A percentile compares a stretch with the other conserved stretches of the same genome.
Conservation (phyloP, 2,113 vertebrate genomes). For the Gnathonemus longibarbis region DNA sequence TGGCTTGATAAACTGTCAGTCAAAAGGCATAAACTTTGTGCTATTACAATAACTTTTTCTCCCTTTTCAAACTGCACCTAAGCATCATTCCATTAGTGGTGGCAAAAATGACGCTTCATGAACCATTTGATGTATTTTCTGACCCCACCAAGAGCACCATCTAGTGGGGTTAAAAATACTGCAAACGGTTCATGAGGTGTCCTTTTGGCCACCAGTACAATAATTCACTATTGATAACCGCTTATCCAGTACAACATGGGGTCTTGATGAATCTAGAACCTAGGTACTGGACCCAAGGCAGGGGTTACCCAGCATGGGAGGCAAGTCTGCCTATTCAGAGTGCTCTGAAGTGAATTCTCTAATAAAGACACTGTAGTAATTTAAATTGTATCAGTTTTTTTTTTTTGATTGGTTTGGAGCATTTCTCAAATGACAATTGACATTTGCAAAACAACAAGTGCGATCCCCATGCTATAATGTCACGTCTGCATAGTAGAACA, state of each 20-base stretch:
- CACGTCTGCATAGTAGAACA: not conserved
- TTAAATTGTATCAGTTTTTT: not conserved
- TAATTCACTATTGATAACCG: not conserved
- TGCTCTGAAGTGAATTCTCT: not conserved
- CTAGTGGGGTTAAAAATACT: not conserved
- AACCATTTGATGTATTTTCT: not conserved
- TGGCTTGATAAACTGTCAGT: not conserved
- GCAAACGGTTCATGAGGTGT: not conserved
- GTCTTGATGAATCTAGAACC: not conserved
- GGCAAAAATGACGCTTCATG: not conserved
- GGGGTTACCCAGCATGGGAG: not conserved
- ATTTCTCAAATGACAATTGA: not conserved
- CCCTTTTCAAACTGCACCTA: not conserved
- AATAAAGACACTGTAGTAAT: not conserved
- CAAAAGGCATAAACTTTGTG: not conserved
- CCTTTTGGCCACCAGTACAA: not conserved
- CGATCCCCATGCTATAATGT: not conserved
- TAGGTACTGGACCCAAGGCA: not conserved
- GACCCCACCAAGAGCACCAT: not conserved
- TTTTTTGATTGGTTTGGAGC: not conserved
- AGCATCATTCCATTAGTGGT: not conserved
- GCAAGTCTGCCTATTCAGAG: not conserved
- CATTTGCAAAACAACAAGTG: not conserved
- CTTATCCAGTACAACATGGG: not conserved
- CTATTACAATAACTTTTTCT: not conserved